Percentiles rank a stretch among this genome's conserved stretches.
Evolutionary conservation across 2,888 invertebrate genomes (phyloP).

Genomic region (Erannis defoliaria): DNA sequence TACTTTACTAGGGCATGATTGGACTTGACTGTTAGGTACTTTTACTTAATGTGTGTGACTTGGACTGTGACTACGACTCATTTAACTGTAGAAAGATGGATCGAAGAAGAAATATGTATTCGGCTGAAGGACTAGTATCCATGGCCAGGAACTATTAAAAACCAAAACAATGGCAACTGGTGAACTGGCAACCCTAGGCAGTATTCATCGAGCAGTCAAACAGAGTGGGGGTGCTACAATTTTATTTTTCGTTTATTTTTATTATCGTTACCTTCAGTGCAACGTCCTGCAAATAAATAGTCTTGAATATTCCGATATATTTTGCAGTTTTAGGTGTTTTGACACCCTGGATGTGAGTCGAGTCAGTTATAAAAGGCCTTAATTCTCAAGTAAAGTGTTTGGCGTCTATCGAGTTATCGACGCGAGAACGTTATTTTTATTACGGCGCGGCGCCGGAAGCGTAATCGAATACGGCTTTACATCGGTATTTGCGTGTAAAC

Average conservation of each 20-base stretch:
- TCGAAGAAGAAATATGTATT: too few relatives aligned
- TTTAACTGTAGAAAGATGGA: too few relatives aligned
- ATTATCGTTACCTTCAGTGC: neutral
- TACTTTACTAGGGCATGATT: too few relatives aligned
- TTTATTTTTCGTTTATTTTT: neutral
- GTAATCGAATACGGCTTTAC: constrained; percentile 38
- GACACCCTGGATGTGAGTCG: neutral
- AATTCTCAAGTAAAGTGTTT: neutral
- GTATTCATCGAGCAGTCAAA: too few relatives aligned
- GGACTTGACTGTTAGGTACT: too few relatives aligned
- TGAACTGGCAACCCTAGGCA: too few relatives aligned
- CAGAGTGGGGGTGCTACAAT: neutral
- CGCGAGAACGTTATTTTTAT: constrained; percentile 53
- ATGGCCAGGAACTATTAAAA: too few relatives aligned
- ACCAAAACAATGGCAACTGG: too few relatives aligned
- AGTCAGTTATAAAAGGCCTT: constrained; percentile 8
- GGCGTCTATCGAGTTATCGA: constrained; percentile 7
- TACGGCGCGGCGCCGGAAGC: constrained; percentile 43
- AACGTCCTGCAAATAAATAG: neutral
- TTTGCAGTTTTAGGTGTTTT: neutral
- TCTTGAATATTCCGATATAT: neutral
- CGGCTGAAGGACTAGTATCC: too few relatives aligned
- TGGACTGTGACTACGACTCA: too few relatives aligned
- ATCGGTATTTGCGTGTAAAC: neutral
- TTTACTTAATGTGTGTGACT: too few relatives aligned